Evolutionary conservation across 2,888 invertebrate species (phyloP).

Genomic region (Chrysomela aeneicollis): DNA sequence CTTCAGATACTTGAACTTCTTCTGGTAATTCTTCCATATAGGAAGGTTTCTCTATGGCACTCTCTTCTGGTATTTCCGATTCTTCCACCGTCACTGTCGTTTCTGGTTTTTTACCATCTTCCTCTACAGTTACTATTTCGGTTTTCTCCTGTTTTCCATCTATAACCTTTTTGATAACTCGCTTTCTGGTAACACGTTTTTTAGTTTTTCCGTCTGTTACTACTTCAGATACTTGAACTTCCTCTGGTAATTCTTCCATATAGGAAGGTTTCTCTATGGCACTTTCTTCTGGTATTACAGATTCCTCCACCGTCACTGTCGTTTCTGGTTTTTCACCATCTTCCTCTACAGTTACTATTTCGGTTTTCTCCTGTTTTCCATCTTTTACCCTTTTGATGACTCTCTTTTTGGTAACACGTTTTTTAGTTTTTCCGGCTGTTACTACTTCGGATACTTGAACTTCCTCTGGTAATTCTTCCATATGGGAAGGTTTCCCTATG

Average conservation of each 20-base stretch:
- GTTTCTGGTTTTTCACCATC: slow-evolving; percentile 53
- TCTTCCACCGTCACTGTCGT: slow-evolving; percentile 53
- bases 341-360: slow-evolving; percentile 53
- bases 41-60: slow-evolving; percentile 30
- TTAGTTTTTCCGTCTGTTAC: slow-evolving; percentile 40
- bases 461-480: slow-evolving; percentile 48
- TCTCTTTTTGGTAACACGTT: slow-evolving; percentile 55
- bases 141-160: slow-evolving; percentile 53
- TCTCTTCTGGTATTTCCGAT: slow-evolving; percentile 48
- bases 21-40: slow-evolving; percentile 42
- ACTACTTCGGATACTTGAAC: slow-evolving; percentile 43
- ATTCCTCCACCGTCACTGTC: slow-evolving; percentile 47
- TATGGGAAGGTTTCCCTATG: neutral
- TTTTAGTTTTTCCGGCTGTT: slow-evolving; percentile 48
- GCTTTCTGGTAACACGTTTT: slow-evolving; percentile 55
- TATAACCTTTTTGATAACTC: slow-evolving; percentile 55
- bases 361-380: slow-evolving; percentile 53
- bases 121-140: slow-evolving; percentile 51
- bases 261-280: slow-evolving; percentile 45
- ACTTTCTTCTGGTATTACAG: slow-evolving; percentile 47
- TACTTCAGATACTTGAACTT: slow-evolving; percentile 43
- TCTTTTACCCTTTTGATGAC: slow-evolving; percentile 58
- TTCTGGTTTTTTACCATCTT: slow-evolving; percentile 43
- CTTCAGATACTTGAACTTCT: slow-evolving; percentile 55
- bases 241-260: slow-evolving; percentile 55